Base-by-base conservation (phyloP, 2,797 vertebrate genomes). In the Masticophis lateralis region DNA sequence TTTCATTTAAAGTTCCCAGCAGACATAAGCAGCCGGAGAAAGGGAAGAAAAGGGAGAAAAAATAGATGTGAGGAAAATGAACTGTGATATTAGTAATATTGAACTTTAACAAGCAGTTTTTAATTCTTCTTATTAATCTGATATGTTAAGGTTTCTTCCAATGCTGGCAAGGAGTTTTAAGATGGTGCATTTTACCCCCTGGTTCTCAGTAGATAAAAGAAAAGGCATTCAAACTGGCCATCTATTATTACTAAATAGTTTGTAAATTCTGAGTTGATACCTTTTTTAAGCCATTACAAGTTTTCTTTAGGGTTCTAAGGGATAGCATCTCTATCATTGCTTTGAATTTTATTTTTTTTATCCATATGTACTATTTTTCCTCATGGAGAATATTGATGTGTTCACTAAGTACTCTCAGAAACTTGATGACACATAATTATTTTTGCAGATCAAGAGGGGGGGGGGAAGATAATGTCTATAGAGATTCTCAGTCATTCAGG, bases 1-100 rank as follows among this genome's bases (percentile, higher is more conserved):
- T 97, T 97, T 97, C 96, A 95, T 96, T 97, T 96, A 96, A 32
- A 88, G 95, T 87, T 94, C 92, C 97, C 95, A 90, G 94, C 1
- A 51, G 96, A 96, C 95, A 43, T 0, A 1, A 97, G 93, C 96
- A 96, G 94, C 93, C 9, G 2, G 25, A 95, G 92, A 92, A 94
- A 93, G 95, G 69, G 91, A 94, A 94, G 86, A 92, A 97, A 95
- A 97, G 94, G 74, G 94, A 94, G 92, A 86, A 1, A 7, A 94
- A 94, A 79, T 93, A 94, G 95, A 95, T 93, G 93, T 91, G 91
- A 59, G 86, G 86, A 92, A 2, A 0, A 79, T 94, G 63, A 95
- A 93, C 94, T 0, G 0, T 93, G 93, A 55, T 69, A 93, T 79
- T 11, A 83, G 90, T 92, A 95, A 94, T 53, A 47, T 86, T 91